These are phyloP conservation scores for Cebidichthys violaceus DNA, from an alignment of 2,113 vertebrate genomes.

Conservation along the genomic window DNA sequence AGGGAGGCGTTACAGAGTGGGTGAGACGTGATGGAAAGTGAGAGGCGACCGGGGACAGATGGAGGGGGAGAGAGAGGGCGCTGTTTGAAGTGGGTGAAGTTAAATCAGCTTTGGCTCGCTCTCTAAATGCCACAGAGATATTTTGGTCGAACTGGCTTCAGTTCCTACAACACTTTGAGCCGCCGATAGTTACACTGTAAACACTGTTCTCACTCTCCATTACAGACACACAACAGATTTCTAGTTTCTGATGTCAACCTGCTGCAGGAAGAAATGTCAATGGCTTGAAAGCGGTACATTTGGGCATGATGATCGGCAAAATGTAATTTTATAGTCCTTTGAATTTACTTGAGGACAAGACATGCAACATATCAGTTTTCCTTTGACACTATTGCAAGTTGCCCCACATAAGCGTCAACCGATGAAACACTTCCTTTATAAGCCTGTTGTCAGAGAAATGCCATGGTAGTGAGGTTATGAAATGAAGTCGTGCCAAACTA, in stretches of 20 bases:
- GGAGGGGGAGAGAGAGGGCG: background rate
- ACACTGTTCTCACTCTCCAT: constrained; percentile 20
- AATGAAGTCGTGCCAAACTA: background rate
- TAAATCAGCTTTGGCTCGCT: constrained; percentile 44
- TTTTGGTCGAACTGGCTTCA: constrained; percentile 46
- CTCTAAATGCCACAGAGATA: constrained; percentile 58
- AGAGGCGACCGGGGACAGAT: constrained; percentile 15
- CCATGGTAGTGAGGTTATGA: constrained; percentile 3
- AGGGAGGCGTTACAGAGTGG: constrained; percentile 1
- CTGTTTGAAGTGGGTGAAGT: constrained; percentile 27
- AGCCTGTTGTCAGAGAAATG: constrained; percentile 3
- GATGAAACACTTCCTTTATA: background rate
- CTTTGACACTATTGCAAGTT: background rate
- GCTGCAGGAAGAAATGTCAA: background rate
- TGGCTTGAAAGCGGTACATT: background rate
- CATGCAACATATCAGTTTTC: background rate
- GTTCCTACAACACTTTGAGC: constrained; percentile 38
- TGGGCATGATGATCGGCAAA: background rate
- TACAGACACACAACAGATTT: background rate
- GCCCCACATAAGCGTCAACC: background rate
- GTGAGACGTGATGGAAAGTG: constrained; percentile 32
- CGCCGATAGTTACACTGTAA: constrained; percentile 30
- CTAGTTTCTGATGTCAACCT: constrained; percentile 1
- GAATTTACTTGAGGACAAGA: background rate
- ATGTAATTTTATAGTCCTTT: background rate